Base-by-base conservation (phyloP, 2,888 invertebrate genomes). In the Spodoptera picta region DNA sequence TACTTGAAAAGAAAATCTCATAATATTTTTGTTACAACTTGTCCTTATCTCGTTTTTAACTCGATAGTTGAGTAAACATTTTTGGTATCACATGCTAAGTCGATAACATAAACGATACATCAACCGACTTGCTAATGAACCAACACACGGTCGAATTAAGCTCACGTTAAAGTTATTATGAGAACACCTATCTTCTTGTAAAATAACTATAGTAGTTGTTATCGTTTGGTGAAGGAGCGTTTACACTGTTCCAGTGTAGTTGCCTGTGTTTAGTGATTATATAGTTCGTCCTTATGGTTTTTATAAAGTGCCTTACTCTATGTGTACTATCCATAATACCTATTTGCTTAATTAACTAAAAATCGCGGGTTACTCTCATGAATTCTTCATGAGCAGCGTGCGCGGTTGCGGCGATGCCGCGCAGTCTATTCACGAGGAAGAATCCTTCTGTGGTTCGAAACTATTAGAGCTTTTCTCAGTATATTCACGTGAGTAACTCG, bases 91-190 rank as follows among this genome's bases (percentile, higher is more conserved):
- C 11, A 3, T 3, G 3, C 24, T 27, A 0, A 47, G 70, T 72
- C 73, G 73, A 67, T 64, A 78, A 70, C 69, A 71, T 69, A 80
- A 74, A 68, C 75, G 69, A 81, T 84, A 81, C 73, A 82, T 86
- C 79, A 82, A 73, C 80, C 82, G 63, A 80, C 72, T 82, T 70
- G 65, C 74, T 84, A 84, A 84, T 82, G 74, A 77, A 77, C 77
- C 77, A 78, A 83, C 77, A 78, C 79, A 83, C 79, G 83, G 83
- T 86, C 80, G 83, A 90, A 87, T 90, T 87, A 87, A 89, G 85
- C 83, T 87, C 80, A 74, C 83, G 83, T 85, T 86, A 82, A 86
- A 85, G 85, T 86, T 89, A 89, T 88, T 89, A 89, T 81, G 75
- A 84, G 76, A 85, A 84, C 86, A 87, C 87, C 84, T 87, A 87